A percentile compares a stretch with the other conserved stretches of the same genome.
Evolutionary conservation across 2,113 vertebrate species (phyloP).

Genomic region (Hipposideros armiger): DNA sequence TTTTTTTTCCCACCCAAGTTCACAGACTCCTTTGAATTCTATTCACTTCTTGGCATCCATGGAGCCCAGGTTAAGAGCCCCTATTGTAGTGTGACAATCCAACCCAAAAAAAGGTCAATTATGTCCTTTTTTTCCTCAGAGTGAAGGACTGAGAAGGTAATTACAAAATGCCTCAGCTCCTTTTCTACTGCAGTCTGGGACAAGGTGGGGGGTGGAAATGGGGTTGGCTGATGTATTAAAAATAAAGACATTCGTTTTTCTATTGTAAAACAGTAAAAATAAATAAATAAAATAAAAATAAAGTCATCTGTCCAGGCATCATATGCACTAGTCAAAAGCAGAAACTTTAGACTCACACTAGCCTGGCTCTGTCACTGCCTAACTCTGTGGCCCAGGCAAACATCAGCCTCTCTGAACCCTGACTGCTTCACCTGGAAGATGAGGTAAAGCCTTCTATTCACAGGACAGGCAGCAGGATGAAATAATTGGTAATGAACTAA

Average conservation of each 20-base stretch:
- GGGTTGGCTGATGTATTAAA: not conserved
- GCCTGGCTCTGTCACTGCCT: not conserved
- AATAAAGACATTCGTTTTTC: not conserved
- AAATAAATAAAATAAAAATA: not conserved
- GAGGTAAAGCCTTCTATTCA: not conserved
- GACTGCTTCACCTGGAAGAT: not conserved
- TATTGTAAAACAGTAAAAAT: not conserved
- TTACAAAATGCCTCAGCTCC: not conserved
- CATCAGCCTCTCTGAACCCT: not conserved
- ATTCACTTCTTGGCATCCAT: not conserved
- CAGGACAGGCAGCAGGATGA: not conserved
- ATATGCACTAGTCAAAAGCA: not conserved
- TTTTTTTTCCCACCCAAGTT: not conserved
- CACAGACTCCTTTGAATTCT: not conserved
- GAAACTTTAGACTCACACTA: not conserved
- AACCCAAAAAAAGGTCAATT: not conserved
- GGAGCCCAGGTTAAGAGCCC: not conserved
- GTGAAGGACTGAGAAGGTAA: not conserved
- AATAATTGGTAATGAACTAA: not conserved
- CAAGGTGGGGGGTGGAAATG: rapidly evolving
- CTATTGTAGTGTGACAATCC: not conserved
- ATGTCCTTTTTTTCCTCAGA: not conserved
- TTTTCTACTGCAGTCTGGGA: not conserved
- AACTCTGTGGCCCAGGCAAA: not conserved
- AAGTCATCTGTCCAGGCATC: not conserved